Percentiles rank a stretch among this genome's conserved stretches.
phyloP scores from a whole-genome alignment of 1,140 invertebrate species.

The Heliothis virescens region DNA sequence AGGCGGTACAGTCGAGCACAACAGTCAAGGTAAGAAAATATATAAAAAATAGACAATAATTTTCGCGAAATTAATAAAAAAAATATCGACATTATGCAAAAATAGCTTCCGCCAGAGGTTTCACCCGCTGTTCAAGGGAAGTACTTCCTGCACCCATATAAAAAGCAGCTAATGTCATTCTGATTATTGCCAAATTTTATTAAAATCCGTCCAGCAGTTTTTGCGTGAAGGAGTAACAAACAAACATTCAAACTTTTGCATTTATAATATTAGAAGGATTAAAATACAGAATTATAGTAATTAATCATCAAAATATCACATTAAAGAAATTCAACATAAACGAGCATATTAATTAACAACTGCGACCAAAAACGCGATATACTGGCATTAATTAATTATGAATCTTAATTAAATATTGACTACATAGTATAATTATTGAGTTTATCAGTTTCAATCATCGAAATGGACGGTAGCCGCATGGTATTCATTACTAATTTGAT shows the following conservation, averaged over 20 bases:
- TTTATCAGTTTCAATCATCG: conserved; percentile 11
- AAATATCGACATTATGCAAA: too few species aligned
- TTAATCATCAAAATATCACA: not conserved
- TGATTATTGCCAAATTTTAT: too few species aligned
- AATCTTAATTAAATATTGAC: not conserved
- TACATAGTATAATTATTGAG: not conserved
- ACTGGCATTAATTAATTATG: not conserved
- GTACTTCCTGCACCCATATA: not conserved
- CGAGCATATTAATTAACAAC: not conserved
- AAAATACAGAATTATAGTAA: too few species aligned
- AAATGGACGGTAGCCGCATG: not conserved
- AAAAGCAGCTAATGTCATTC: not conserved
- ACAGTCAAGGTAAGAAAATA: not conserved
- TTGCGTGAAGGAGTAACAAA: too few species aligned
- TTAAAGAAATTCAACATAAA: not conserved
- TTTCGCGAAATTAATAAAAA: too few species aligned
- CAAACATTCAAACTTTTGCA: too few species aligned
- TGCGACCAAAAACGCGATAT: not conserved
- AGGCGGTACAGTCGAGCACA: conserved; percentile 10
- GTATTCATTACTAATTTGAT: conserved; percentile 6
- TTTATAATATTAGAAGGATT: too few species aligned
- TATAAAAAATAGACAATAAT: too few species aligned
- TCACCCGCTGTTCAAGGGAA: not conserved
- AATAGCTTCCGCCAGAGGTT: too few species aligned
- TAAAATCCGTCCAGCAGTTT: too few species aligned